A percentile compares a stretch with the other conserved stretches of the same genome.
phyloP scores from a whole-genome alignment of 2,888 invertebrate species.

The Dynastes tityus region DNA sequence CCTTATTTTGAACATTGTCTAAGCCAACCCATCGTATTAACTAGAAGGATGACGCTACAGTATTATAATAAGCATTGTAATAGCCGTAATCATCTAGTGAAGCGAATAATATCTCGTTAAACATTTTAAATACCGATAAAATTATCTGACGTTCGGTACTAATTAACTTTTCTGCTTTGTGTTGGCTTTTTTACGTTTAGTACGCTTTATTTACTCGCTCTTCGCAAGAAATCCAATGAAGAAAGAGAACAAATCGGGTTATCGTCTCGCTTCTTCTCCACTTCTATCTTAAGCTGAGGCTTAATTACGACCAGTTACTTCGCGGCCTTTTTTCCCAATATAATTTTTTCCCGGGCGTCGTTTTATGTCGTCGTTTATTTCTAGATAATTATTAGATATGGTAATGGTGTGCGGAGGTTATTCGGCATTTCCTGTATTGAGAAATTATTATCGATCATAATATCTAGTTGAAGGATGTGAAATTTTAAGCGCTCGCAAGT shows the following conservation, averaged over 20 bases:
- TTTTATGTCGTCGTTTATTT: slow-evolving; percentile 22
- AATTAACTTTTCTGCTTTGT: slow-evolving; percentile 42
- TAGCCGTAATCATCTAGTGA: slow-evolving; percentile 34
- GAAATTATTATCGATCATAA: slow-evolving; percentile 24
- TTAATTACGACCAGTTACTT: slow-evolving; percentile 17
- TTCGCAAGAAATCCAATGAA: not conserved
- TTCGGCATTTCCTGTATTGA: slow-evolving; percentile 44
- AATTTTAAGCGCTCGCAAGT: not conserved
- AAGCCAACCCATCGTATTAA: too few relatives aligned
- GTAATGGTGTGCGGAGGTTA: slow-evolving; percentile 32
- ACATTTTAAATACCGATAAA: slow-evolving; percentile 48
- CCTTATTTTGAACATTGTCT: too few relatives aligned
- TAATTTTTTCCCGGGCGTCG: not conserved
- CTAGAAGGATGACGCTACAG: slow-evolving; percentile 1
- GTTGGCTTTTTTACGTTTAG: not conserved
- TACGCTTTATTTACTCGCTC: slow-evolving; percentile 12
- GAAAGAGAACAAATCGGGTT: not conserved
- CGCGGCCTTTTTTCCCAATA: not conserved
- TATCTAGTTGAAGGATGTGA: not conserved
- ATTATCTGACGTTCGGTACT: slow-evolving; percentile 33
- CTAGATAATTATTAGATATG: slow-evolving; percentile 43
- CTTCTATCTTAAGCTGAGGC: not conserved
- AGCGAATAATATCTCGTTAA: slow-evolving; percentile 48
- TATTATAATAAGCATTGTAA: slow-evolving; percentile 23
- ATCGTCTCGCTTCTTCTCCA: slow-evolving; percentile 1